Evolutionary conservation across 2,888 invertebrate species (phyloP), one percentile per base, ranked within the genome.

Genomic region (Diarsia rubi): DNA sequence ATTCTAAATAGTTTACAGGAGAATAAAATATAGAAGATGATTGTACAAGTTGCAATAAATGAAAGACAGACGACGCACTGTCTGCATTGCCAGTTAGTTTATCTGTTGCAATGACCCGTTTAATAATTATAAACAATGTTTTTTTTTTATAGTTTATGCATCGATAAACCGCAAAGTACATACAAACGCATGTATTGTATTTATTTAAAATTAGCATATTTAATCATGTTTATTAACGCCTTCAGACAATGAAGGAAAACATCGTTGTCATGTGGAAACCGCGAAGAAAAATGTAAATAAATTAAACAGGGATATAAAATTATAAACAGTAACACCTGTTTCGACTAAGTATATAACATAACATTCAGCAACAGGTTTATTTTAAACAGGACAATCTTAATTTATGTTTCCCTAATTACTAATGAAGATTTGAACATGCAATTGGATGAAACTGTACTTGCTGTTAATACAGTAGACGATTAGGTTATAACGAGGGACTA

Each of bases 1-100:
- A 44, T 62, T 52, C 21, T 19, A 27, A 62, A 69, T 73, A 77
- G 37, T 74, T 83, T 73, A 75, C 74, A 69, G 47, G 54, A 63
- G 63, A 76, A 75, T 81, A 79, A 86, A 81, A 63, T 83, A 70
- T 31, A 5, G 45, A 57, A 71, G 27, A 73, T 76, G 42, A 71
- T 69, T 75, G 65, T 78, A 82, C 65, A 70, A 75, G 63, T 67
- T 64, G 80, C 69, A 83, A 86, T 82, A 82, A 88, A 83, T 21
- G 60, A 69, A 78, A 71, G 85, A 90, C 86, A 89, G 91, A 90
- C 91, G 92, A 89, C 93, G 86, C 84, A 89, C 91, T 91, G 93
- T 93, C 93, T 93, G 90, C 87, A 80, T 80, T n/a, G n/a, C 73
- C 79, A 73, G 65, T 75, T 79, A 74, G 78, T 83, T 91, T 91